Evolutionary conservation across 2,888 invertebrate species (phyloP), one percentile per base, ranked within the genome.

Genomic region (Pharmacophagus antenor): DNA sequence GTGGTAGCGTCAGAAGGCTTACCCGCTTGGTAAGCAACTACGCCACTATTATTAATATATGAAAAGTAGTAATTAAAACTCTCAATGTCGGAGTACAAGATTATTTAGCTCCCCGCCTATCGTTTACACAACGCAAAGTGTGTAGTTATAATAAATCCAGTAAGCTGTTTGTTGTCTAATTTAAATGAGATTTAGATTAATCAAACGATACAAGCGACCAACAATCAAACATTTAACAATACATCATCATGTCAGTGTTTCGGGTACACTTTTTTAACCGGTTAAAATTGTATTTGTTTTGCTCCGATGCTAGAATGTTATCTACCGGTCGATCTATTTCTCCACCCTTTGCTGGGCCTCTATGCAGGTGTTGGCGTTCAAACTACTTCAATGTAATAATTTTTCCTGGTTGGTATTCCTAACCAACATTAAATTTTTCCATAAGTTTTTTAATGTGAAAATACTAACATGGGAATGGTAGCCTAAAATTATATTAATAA

Each of bases 171-270:
- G 80, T 78, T 80, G 79, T 84, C 80, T 83, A 79, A 85, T 84
- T 86, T 84, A 79, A 86, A 86, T 83, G 76, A 74, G 78, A 80
- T 82, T 79, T 71, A 85, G 81, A 85, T 88, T 85, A 84, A 86
- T 87, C 84, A 85, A 84, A 85, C 84, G 80, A 83, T 84, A 85
- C 78, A 76, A 79, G 77, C 80, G 82, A 71, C 77, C 70, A 76
- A 74, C 80, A 76, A 77, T 83, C 82, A 85, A 85, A 83, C 83
- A 81, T 81, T 77, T 79, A 84, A 87, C 85, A 87, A 87, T 84
- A 77, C 82, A 79, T 74, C 80, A 78, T 83, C 80, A 80, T 84
- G 81, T 79, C 78, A 82, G 78, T 82, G 82, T 85, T 84, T 78
- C 74, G 74, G 67, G 67, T 37, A 75, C 79, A 77, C 79, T 83